Evolutionary conservation across 2,113 vertebrate species (phyloP), one percentile per base, ranked within the genome.

Genomic region (Mus pahari): DNA sequence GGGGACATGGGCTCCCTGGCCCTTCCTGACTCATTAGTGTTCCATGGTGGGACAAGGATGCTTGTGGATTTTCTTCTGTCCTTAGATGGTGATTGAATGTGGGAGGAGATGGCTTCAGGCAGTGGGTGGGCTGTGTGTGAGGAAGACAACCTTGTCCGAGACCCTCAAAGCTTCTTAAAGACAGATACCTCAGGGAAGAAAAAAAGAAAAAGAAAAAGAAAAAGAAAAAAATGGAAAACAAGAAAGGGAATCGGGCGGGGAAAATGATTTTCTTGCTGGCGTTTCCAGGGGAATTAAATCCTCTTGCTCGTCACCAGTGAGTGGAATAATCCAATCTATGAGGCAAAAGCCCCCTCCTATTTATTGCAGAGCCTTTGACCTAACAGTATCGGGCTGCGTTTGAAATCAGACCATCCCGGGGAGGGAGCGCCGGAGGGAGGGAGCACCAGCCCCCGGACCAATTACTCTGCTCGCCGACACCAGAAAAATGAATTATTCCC

Each of bases 311-410:
- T 98, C 97, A 97, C 97, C 96, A 92, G 91, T 7, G 84, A 97
- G 97, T 97, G 97, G 98, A 98, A 98, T 98, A 98, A 98, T 98
- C 98, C 97, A 97, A 98, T 99, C 97, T 98, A 98, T 98, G 98
- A 98, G 96, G 97, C 94, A 96, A 97, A 98, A 98, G 97, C 96
- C 92, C 97, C 91, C 97, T 97, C 96, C 97, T 97, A 97, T 98
- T 98, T 98, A 98, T 97, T 97, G 98, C 98, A 68, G 55, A 95
- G 97, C 95, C 96, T 98, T 96, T 98, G 98, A 98, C 98, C 98
- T 97, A 97, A 96, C 97, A 94, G 97, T 97, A 98, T 98, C 92
- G 78, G 97, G 97, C 96, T 98, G 96, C 97, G 92, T 98, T 95
- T 97, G 97, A 97, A 98, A 98, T 97, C 98, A 98, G 98, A 98